A percentile compares a stretch with the other conserved stretches of the same genome.
Evolutionary conservation across 2,797 vertebrate species (phyloP).

Genomic region (Phoeniculus purpureus): DNA sequence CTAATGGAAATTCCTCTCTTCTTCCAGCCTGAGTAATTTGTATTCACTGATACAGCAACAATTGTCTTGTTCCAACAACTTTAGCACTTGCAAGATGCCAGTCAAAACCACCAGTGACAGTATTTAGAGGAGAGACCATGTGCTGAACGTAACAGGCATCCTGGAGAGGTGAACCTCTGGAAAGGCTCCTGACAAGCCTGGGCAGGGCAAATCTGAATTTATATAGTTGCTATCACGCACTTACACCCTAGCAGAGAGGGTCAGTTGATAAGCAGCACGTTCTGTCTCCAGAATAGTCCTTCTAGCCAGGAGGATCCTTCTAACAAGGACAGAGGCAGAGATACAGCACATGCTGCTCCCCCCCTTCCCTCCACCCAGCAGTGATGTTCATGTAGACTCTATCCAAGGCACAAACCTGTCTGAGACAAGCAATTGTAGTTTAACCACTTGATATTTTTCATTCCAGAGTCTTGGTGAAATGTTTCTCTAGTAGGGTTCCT

Average conservation of each 20-base stretch:
- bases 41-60: not conserved
- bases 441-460: not conserved
- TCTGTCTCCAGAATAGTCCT: not conserved
- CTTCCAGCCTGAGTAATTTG: not conserved
- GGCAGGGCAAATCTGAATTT: not conserved
- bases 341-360: accelerated
- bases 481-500: not conserved
- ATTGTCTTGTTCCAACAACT: not conserved
- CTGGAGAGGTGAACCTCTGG: not conserved
- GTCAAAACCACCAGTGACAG: not conserved
- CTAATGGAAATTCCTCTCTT: not conserved
- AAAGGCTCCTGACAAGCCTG: not conserved
- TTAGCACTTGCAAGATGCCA: not conserved
- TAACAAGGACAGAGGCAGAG: not conserved
- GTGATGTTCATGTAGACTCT: accelerated
- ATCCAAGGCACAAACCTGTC: accelerated
- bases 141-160: not conserved
- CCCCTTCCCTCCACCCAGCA: not conserved
- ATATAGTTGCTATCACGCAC: not conserved
- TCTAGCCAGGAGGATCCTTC: not conserved
- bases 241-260: not conserved
- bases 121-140: not conserved
- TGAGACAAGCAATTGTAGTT: not conserved
- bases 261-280: not conserved
- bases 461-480: not conserved